phyloP scores from a whole-genome alignment of 2,113 vertebrate genomes.

The Datnioides undecimradiatus region DNA sequence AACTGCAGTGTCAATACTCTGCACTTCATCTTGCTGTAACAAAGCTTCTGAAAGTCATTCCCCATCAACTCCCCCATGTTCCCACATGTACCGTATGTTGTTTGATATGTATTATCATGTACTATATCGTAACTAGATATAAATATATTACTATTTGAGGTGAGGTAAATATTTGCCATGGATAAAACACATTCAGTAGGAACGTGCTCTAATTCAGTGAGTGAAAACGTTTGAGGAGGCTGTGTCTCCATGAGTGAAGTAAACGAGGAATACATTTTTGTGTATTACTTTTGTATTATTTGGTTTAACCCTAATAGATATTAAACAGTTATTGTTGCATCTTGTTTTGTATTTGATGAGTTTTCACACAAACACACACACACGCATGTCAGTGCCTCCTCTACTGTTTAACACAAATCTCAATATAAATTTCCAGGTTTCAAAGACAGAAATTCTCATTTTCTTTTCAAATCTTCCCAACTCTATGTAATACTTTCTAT shows the following conservation, averaged over 20 bases:
- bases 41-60: slow-evolving; percentile 67
- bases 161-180: slow-evolving; percentile 70
- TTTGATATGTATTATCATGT: slow-evolving; percentile 80
- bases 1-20: slow-evolving; percentile 22
- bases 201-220: slow-evolving; percentile 55
- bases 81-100: slow-evolving; percentile 64
- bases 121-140: slow-evolving; percentile 74
- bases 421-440: background rate
- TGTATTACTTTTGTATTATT: slow-evolving; percentile 83
- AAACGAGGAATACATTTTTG: slow-evolving; percentile 72
- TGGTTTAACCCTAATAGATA: slow-evolving; percentile 80
- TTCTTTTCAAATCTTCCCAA: background rate
- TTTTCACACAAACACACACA: no score
- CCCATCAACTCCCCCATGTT: slow-evolving; percentile 16
- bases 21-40: slow-evolving; percentile 60
- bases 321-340: slow-evolving; percentile 83
- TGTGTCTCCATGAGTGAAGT: slow-evolving; percentile 62
- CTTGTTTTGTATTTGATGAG: slow-evolving; percentile 42
- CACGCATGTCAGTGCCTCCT: no score
- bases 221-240: slow-evolving; percentile 52
- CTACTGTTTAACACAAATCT: background rate
- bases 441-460: no score
- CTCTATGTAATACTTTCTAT: background rate
- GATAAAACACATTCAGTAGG: slow-evolving; percentile 58
- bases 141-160: slow-evolving; percentile 68